A percentile compares a stretch with the other conserved stretches of the same genome.
Conservation (phyloP, 2,888 invertebrate species). For the Ochlodes sylvanus region DNA sequence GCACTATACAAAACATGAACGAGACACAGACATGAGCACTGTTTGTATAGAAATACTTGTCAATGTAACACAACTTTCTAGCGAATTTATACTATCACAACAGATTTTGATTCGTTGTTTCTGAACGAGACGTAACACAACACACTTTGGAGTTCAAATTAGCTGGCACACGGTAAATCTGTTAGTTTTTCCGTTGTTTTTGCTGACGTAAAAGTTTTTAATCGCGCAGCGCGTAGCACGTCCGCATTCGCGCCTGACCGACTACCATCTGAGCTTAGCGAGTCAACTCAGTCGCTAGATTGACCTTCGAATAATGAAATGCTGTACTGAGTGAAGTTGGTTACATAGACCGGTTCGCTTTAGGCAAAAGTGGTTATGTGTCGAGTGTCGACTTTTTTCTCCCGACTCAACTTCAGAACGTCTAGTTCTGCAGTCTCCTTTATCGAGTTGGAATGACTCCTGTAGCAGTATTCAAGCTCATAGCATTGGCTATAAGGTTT, state of each 20-base stretch:
- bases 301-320: constrained; percentile 78
- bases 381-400: constrained; percentile 53
- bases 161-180: constrained; percentile 13
- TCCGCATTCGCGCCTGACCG: constrained; percentile 42
- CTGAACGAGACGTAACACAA: constrained; percentile 39
- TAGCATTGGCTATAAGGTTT: neutral
- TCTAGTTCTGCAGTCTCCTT: constrained; percentile 45
- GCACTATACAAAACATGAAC: constrained; percentile 56
- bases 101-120: constrained; percentile 3
- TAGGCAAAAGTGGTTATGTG: constrained; percentile 70
- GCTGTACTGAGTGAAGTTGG: constrained; percentile 70
- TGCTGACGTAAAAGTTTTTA: constrained; percentile 63
- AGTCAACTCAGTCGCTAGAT: constrained; percentile 43
- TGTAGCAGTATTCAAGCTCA: constrained; percentile 6
- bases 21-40: constrained; percentile 55
- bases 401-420: constrained; percentile 49
- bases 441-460: constrained; percentile 19
- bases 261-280: constrained; percentile 59
- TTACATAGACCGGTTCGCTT: constrained; percentile 70
- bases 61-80: constrained; percentile 67
- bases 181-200: constrained; percentile 42
- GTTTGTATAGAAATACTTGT: constrained; percentile 55
- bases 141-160: constrained; percentile 4
- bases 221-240: constrained; percentile 51
- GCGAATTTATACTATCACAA: constrained; percentile 39